Evolutionary conservation across 2,888 invertebrate genomes (phyloP), one percentile per base, ranked within the genome.

Genomic region (Netelia melanura): DNA sequence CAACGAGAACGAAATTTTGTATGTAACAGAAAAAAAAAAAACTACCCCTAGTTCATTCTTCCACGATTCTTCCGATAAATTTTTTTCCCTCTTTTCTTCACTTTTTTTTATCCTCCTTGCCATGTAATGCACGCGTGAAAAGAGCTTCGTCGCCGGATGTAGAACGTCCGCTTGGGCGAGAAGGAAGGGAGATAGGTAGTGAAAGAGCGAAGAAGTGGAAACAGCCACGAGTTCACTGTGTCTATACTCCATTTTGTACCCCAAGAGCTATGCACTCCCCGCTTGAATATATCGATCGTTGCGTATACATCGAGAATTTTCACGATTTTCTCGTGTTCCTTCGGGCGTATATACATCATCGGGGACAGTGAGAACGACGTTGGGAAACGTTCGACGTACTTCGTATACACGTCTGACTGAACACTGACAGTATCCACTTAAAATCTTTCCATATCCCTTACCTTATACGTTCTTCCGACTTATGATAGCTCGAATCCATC

Each of bases 131-230:
- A 65, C 61, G 64, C 30, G 52, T 56, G 61, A 54, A 71, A 77
- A 82, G 23, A 38, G 72, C 44, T 77, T 23, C 58, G 23, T 72
- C 77, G 77, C 14, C 61, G 77, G 56, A 82, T 77, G 44, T 82
- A 54, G 72, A 43, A 77, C 77, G 38, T 48, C n/a, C 67, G 70
- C 25, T 25, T 25, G 58, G 11, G 8, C 9, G 38, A 9, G 56
- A 56, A 44, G 25, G 23, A 44, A 52, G 52, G 65, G 11, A 38
- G 65, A 62, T 9, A 43, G 58, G 38, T 10, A 8, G 67, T 3
- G 43, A n/a, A 56, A 52, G 17, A 67, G 38, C 23, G 21, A 58
- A 5, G 77, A 70, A 82, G 84, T 81, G 82, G 80, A 85, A 84
- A 72, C 70, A 86, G 38, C 54, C 21, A 43, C 43, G 61, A 82